Base-by-base conservation (phyloP, 2,113 vertebrate genomes). In the Scophthalmus maximus region DNA sequence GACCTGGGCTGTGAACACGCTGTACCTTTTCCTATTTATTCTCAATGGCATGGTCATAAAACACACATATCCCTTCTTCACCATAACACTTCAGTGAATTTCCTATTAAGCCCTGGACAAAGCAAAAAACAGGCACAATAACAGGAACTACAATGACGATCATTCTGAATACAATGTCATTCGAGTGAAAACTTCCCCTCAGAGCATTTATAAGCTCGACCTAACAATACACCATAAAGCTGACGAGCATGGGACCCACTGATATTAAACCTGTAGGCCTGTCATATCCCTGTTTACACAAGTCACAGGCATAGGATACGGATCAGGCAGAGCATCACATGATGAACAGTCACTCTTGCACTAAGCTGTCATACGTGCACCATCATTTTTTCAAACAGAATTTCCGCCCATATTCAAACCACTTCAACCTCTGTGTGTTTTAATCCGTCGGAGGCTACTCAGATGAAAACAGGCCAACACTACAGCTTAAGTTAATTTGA, bases 321-420 rank as follows among this genome's bases (percentile, higher is more conserved):
- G 36, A 78, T 73, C 67, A 78, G 63, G 29, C 38, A 56, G 40
- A 18, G 14, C 40, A 56, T 81, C 74, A 76, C 79, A 73, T 81
- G 73, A 76, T 42, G 44, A 73, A 18, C 29, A 46, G 42, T 69
- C 70, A 81, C n/a, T 26, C 42, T 17, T 57, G 49, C 25, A 58
- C 10, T 9, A 55, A 5, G 26, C 36, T 40, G n/a, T 30, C n/a
- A 58, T 44, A 44, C 50, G 56, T 77, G 12, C 44, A 67, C 66
- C 42, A 36, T 8, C 23, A n/a, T 0, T 26, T 38, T 47, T 9
- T 8, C 2, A 32, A n/a, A n/a, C n/a, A n/a, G n/a, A n/a, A n/a
- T n/a, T n/a, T n/a, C n/a, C n/a, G 9, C 40, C 6, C 20, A 44
- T 25, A 26, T 36, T 55, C 8, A 65, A 50, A 76, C 32, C 8